Evolutionary conservation across 2,113 vertebrate genomes (phyloP).

Genomic region (Spea bombifrons): DNA sequence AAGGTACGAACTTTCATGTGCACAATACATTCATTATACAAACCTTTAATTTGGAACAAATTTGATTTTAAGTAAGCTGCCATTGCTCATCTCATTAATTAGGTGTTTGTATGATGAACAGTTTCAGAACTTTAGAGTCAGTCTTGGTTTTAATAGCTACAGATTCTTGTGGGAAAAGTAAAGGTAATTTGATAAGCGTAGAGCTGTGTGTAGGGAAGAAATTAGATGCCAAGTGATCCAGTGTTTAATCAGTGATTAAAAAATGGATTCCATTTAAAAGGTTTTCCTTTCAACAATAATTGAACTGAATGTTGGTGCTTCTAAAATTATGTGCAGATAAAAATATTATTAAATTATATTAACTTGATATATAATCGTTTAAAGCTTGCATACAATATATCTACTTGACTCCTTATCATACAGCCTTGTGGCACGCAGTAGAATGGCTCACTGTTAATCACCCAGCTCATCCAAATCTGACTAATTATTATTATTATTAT

Average conservation of each 20-base stretch:
- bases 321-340: not conserved
- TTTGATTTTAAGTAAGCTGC: conserved; percentile 11
- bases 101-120: conserved; percentile 10
- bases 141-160: conserved; percentile 3
- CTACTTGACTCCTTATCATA: too few species aligned
- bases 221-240: conserved; percentile 4
- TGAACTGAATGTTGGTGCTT: not conserved
- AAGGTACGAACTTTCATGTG: not conserved
- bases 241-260: conserved; percentile 11
- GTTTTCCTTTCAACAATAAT: conserved; percentile 9
- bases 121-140: conserved; percentile 11
- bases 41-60: conserved; percentile 11
- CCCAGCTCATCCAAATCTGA: too few species aligned
- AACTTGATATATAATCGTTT: not conserved
- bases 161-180: conserved; percentile 22
- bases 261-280: not conserved
- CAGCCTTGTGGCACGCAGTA: too few species aligned
- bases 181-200: conserved; percentile 18
- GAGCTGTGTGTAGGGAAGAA: conserved; percentile 3
- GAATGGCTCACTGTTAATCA: too few species aligned
- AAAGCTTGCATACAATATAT: too few species aligned
- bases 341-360: not conserved
- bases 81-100: conserved; percentile 11
- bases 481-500: too few species aligned
- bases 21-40: conserved; percentile 18